Evolutionary conservation across 2,888 invertebrate genomes (phyloP).

Genomic region (Lasioglossum villosulum): DNA sequence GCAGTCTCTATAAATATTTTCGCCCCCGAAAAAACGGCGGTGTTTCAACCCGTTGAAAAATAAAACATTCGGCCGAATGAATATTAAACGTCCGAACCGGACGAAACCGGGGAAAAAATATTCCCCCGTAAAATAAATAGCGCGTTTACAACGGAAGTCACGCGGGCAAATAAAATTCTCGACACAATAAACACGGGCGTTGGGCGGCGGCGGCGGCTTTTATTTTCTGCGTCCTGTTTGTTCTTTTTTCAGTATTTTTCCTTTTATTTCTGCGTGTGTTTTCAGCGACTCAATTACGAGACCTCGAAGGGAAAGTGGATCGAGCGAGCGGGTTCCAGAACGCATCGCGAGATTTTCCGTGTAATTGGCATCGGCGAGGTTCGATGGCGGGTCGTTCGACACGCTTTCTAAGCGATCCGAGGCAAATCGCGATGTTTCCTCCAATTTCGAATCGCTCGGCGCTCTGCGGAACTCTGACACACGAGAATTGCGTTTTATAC

Average conservation of each 20-base stretch:
- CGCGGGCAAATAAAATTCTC: conserved; percentile 20
- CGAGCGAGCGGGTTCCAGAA: conserved; percentile 3
- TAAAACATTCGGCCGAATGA: conserved; percentile 8
- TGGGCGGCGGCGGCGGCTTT: neutral
- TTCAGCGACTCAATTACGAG: conserved; percentile 12
- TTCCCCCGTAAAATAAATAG: conserved; percentile 13
- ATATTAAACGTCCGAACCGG: conserved; percentile 11
- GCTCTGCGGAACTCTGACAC: neutral
- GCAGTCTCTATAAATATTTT: conserved; percentile 1
- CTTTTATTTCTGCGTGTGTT: neutral
- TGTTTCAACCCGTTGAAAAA: neutral
- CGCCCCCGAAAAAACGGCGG: neutral
- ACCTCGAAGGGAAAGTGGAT: conserved; percentile 42
- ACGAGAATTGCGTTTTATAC: neutral
- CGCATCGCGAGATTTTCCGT: conserved; percentile 40
- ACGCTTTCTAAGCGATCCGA: conserved; percentile 47
- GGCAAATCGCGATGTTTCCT: neutral
- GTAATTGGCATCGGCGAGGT: conserved; percentile 24
- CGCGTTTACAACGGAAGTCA: neutral
- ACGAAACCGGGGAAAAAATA: neutral
- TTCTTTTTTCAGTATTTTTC: neutral
- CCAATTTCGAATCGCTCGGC: neutral
- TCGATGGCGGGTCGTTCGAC: conserved; percentile 32
- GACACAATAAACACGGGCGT: neutral
- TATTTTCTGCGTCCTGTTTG: neutral